These are phyloP conservation scores for Rachycentron canadum DNA, from an alignment of 2,797 vertebrate genomes.

Conservation along the genomic window DNA sequence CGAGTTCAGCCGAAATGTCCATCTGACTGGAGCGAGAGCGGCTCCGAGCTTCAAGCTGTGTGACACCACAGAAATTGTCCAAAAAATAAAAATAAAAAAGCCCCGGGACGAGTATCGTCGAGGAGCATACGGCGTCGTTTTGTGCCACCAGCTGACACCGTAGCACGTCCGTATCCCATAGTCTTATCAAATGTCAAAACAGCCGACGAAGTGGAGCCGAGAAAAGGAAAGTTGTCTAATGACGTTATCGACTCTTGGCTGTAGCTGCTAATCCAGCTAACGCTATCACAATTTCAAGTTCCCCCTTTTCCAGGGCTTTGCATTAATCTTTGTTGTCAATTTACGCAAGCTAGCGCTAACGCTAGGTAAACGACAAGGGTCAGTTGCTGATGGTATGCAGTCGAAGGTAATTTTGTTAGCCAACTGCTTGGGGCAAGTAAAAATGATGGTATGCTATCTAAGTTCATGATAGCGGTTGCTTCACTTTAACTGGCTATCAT, in stretches of 20 bases:
- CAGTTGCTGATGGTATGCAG: neutral
- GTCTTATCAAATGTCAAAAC: conserved; percentile 46
- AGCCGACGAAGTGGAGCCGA: conserved; percentile 58
- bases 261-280: conserved; percentile 64
- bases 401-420: conserved; percentile 1
- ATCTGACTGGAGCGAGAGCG: conserved; percentile 44
- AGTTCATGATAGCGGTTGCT: neutral
- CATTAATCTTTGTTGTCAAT: neutral
- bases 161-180: neutral
- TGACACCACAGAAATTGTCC: conserved; percentile 6
- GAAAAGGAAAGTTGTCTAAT: conserved; percentile 71
- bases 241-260: conserved; percentile 59
- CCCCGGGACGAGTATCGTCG: fast-evolving
- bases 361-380: neutral
- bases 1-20: conserved; percentile 53
- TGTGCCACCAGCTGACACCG: neutral
- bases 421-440: conserved; percentile 7
- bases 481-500: neutral
- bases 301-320: neutral
- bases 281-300: conserved; percentile 27
- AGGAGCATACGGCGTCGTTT: neutral
- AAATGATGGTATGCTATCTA: neutral
- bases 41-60: conserved; percentile 27
- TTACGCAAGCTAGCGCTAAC: conserved; percentile 20
- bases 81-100: neutral